These are phyloP conservation scores for Chaenogobius annularis DNA, from an alignment of 2,113 vertebrate species.

Conservation along the genomic window DNA sequence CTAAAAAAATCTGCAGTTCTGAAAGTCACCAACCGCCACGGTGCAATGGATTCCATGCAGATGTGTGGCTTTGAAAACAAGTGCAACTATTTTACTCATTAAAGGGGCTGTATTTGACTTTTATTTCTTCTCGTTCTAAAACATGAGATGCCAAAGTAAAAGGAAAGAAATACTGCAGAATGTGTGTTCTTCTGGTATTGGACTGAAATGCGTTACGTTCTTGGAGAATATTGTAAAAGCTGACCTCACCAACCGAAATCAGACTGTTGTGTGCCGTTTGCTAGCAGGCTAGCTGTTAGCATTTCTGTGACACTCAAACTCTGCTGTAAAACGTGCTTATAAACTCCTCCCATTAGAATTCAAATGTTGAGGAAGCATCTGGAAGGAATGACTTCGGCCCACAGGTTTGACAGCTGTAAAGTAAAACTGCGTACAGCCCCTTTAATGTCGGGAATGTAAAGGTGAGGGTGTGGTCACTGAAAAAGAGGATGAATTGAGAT, in stretches of 20 bases:
- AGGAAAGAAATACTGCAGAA: too few relatives aligned
- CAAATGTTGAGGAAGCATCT: not conserved
- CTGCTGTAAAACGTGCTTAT: not conserved
- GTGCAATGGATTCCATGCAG: conserved; percentile 35
- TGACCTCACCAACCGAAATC: not conserved
- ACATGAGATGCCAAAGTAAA: too few relatives aligned
- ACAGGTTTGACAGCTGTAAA: too few relatives aligned
- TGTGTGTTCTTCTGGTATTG: too few relatives aligned
- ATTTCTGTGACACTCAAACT: too few relatives aligned
- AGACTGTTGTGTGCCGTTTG: not conserved
- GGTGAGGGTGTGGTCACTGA: not conserved
- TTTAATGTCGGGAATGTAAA: not conserved
- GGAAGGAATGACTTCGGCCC: not conserved
- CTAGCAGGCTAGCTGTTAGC: not conserved
- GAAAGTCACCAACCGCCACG: not conserved
- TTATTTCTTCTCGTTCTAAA: not conserved
- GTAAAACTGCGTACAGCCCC: not conserved
- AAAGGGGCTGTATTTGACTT: not conserved
- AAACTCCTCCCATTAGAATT: not conserved
- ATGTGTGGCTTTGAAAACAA: conserved; percentile 22
- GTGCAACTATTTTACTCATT: not conserved
- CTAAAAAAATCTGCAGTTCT: not conserved
- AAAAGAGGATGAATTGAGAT: not conserved
- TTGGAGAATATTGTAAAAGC: too few relatives aligned
- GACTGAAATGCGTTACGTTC: too few relatives aligned